Evolutionary conservation across 2,888 invertebrate genomes (phyloP).

Genomic region (Cosmia trapezina): DNA sequence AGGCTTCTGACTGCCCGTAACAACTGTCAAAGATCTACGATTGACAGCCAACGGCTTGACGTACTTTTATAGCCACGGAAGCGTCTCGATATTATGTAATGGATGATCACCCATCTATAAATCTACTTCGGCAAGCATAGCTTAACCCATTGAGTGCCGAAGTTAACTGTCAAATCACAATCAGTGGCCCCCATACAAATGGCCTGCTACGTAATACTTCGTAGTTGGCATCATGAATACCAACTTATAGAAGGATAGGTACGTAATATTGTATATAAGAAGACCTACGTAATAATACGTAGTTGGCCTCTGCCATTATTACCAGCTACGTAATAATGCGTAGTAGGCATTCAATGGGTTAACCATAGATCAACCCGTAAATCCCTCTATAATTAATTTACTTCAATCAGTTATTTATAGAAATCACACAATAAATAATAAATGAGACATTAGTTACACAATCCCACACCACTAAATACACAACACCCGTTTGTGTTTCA

Average conservation of each 20-base stretch:
- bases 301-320: too few relatives aligned
- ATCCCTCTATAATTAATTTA: background rate
- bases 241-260: too few relatives aligned
- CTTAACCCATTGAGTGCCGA: too few relatives aligned
- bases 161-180: too few relatives aligned
- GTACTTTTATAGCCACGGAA: background rate
- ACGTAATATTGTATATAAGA: too few relatives aligned
- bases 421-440: background rate
- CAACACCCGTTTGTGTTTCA: slow-evolving; percentile 16
- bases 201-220: too few relatives aligned
- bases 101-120: too few relatives aligned
- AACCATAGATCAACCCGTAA: background rate
- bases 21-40: background rate
- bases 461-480: slow-evolving; percentile 8
- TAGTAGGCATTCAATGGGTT: background rate
- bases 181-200: too few relatives aligned
- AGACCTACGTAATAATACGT: too few relatives aligned
- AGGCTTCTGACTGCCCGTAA: background rate
- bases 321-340: too few relatives aligned
- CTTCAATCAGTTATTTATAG: too few relatives aligned
- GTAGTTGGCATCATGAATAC: too few relatives aligned
- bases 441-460: background rate
- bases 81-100: background rate
- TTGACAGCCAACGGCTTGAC: background rate
- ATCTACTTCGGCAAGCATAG: background rate